These are phyloP conservation scores for Drosophila incognita DNA, from an alignment of 2,888 invertebrate species.

Conservation along the genomic window DNA sequence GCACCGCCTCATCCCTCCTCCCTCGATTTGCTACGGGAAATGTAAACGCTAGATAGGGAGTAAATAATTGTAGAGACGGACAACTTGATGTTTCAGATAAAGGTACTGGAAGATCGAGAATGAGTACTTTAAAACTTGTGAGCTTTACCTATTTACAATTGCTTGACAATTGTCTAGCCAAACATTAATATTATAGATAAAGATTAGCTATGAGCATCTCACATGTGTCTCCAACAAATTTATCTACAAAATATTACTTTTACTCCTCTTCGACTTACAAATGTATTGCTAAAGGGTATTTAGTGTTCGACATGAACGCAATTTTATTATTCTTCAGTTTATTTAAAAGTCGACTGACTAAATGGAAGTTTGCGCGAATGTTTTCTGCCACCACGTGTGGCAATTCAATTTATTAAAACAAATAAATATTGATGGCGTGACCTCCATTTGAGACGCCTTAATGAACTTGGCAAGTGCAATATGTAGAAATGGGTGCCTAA, in stretches of 20 bases:
- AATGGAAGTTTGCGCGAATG: not conserved
- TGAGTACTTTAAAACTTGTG: slow-evolving; percentile 28
- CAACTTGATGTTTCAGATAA: slow-evolving; percentile 32
- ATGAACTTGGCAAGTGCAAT: slow-evolving; percentile 10
- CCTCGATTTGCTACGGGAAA: slow-evolving; percentile 24
- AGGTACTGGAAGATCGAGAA: slow-evolving; percentile 12
- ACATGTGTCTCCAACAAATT: not conserved
- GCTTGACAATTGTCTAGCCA: not conserved
- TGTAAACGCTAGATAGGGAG: slow-evolving; percentile 22
- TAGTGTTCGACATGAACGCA: not conserved
- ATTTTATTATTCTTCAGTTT: not conserved
- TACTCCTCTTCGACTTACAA: not conserved
- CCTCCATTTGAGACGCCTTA: slow-evolving; percentile 17
- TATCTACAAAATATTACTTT: no score
- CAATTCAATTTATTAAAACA: not conserved
- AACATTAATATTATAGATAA: not conserved
- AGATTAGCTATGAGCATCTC: not conserved
- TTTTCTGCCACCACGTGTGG: slow-evolving; percentile 2
- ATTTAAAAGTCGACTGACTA: not conserved
- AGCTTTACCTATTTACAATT: slow-evolving; percentile 8
- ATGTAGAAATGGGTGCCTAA: slow-evolving; percentile 5
- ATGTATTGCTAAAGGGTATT: not conserved
- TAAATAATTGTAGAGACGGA: slow-evolving; percentile 7
- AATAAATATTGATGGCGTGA: slow-evolving; percentile 11
- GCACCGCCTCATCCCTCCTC: not conserved